Evolutionary conservation across 2,113 vertebrate species (phyloP), one percentile per base, ranked within the genome.

Genomic region (Callipepla californica): DNA sequence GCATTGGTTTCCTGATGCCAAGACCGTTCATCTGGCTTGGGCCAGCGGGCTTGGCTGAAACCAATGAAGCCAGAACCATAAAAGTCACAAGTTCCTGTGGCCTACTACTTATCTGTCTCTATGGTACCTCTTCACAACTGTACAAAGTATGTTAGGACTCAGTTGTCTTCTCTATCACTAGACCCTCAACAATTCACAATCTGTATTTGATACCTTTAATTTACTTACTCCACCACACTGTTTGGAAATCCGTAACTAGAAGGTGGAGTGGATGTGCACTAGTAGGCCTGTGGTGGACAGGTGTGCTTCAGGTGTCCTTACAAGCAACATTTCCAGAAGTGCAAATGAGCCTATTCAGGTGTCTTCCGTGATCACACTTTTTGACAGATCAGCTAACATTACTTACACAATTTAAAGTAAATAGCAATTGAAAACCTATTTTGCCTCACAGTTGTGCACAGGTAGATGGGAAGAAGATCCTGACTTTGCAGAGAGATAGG

Each of bases 361-460:
- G 0, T 75, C 92, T 78, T 36, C 68, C 53, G 16, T 1, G 1
- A 7, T 53, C 0, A 1, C 19, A 3, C 40, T n/a, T 66, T 93
- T 57, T 80, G 82, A 87, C 76, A 87, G 77, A 61, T 59, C 40
- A 61, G 30, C 66, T 90, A 66, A 87, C 67, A 23, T 12, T 55
- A 15, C 38, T 94, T 65, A n/a, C 32, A 26, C 63, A 10, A 88
- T 74, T 87, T 38, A 53, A 82, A 92, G 12, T 28, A 82, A 78
- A 61, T 66, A 44, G n/a, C 87, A 68, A 77, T 59, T 28, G 12
- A 47, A 63, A 58, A 42, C 58, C n/a, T 74, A 3, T 89, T 94
- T 87, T 75, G 50, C 34, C 36, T 79, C 69, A 58, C 30, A 83
- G 55, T 70, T 85, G 19, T 91, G 30, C 1, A 3, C 44, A 80